These are phyloP conservation scores for Dynastes hyllus DNA, from an alignment of 2,888 invertebrate genomes.

Conservation along the genomic window DNA sequence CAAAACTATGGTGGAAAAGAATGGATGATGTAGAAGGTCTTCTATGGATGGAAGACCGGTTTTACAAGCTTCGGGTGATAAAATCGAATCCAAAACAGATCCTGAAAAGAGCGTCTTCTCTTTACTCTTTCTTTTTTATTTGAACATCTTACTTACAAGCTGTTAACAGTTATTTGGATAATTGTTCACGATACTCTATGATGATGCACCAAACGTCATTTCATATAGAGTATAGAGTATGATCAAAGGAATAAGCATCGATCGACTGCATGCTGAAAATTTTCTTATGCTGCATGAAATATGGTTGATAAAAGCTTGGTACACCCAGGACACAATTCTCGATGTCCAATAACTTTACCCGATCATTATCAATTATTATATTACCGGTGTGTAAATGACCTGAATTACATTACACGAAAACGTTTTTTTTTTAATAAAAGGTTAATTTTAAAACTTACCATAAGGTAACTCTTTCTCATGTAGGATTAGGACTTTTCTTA, in stretches of 20 bases:
- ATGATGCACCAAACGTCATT: slow-evolving; percentile 87
- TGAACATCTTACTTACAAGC: slow-evolving; percentile 76
- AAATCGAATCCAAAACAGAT: slow-evolving; percentile 78
- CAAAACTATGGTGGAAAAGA: slow-evolving; percentile 74
- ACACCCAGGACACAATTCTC: slow-evolving; percentile 90
- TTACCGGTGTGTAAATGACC: slow-evolving; percentile 93
- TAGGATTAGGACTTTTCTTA: slow-evolving; percentile 76
- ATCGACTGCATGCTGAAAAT: slow-evolving; percentile 81
- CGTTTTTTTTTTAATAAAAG: not conserved
- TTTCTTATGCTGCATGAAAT: slow-evolving; percentile 82
- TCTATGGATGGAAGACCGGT: slow-evolving; percentile 82
- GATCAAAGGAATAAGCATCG: slow-evolving; percentile 93
- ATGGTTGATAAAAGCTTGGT: slow-evolving; percentile 83
- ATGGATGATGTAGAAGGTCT: slow-evolving; percentile 80
- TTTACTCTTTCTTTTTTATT: not conserved
- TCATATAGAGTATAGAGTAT: slow-evolving; percentile 82
- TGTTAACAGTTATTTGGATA: slow-evolving; percentile 75
- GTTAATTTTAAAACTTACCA: slow-evolving; percentile 75
- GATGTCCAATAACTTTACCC: slow-evolving; percentile 83
- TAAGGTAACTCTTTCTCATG: slow-evolving; percentile 92
- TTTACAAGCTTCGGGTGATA: slow-evolving; percentile 82
- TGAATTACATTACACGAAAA: slow-evolving; percentile 63
- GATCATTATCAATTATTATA: slow-evolving; percentile 80
- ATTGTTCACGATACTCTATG: slow-evolving; percentile 81
- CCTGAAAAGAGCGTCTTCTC: slow-evolving; percentile 64